Percentiles rank a stretch among this genome's conserved stretches.
phyloP scores from a whole-genome alignment of 2,797 vertebrate species.

The Eulemur mongoz region DNA sequence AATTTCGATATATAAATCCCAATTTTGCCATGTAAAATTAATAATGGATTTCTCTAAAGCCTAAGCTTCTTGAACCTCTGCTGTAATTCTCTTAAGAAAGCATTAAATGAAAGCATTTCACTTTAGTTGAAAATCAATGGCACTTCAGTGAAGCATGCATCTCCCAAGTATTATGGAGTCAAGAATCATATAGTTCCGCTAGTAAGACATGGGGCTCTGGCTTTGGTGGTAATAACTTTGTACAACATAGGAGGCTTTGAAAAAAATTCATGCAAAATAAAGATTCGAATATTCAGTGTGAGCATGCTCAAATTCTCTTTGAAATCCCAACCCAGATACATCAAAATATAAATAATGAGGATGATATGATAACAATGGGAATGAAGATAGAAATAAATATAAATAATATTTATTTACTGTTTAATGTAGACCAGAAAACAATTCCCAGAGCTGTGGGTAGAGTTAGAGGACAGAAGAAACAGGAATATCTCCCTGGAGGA shows the following conservation, averaged over 20 bases:
- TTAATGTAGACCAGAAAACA: not conserved
- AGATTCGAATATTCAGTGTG: slow-evolving; percentile 37
- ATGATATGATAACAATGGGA: not conserved
- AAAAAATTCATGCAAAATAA: slow-evolving; percentile 66
- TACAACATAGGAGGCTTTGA: slow-evolving; percentile 52
- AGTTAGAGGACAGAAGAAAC: not conserved
- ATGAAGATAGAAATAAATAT: not conserved
- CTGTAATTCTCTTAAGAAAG: slow-evolving; percentile 85
- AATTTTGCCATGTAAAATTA: slow-evolving; percentile 85
- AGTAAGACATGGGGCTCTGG: slow-evolving; percentile 61
- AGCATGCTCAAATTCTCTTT: slow-evolving; percentile 25
- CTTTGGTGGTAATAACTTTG: slow-evolving; percentile 69
- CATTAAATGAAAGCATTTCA: slow-evolving; percentile 84
- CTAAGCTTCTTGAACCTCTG: slow-evolving; percentile 81
- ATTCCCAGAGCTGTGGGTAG: not conserved
- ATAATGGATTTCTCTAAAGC: slow-evolving; percentile 85
- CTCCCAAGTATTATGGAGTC: slow-evolving; percentile 81
- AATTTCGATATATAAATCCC: slow-evolving; percentile 82
- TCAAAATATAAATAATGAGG: not conserved
- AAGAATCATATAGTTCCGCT: slow-evolving; percentile 72
- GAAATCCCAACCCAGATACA: not conserved
- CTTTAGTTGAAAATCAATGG: slow-evolving; percentile 87
- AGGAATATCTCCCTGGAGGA: not conserved
- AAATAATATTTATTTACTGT: slow-evolving; percentile 33
- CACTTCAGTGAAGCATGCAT: slow-evolving; percentile 83